Percentiles rank a stretch among this genome's conserved stretches.
phyloP scores from a whole-genome alignment of 2,797 vertebrate genomes.

The Erethizon dorsatum region DNA sequence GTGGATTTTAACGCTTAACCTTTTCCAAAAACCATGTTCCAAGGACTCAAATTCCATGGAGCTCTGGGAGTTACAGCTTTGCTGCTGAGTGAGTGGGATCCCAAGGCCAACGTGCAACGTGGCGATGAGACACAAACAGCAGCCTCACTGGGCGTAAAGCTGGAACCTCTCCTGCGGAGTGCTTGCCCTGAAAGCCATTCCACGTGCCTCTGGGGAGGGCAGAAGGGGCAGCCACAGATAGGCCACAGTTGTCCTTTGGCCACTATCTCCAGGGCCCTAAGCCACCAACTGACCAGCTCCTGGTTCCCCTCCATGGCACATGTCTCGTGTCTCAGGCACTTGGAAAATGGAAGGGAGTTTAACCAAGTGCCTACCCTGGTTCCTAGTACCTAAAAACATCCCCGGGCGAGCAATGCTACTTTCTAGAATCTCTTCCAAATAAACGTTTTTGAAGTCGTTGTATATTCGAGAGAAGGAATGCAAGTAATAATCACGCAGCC shows the following conservation, averaged over 20 bases:
- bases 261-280: not conserved
- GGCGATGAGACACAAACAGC: too few species aligned
- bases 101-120: fast-evolving
- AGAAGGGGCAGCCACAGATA: not conserved
- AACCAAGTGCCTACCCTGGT: not conserved
- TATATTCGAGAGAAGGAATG: not conserved
- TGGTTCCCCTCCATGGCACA: not conserved
- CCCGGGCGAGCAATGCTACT: not conserved
- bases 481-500: not conserved
- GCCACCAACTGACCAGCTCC: not conserved
- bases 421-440: slow-evolving; percentile 19
- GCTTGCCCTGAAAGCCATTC: not conserved
- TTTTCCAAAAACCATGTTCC: not conserved
- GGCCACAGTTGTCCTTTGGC: not conserved
- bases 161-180: not conserved
- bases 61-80: not conserved
- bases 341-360: not conserved
- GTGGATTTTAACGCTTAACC: not conserved
- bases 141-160: not conserved
- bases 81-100: not conserved
- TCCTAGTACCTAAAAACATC: not conserved
- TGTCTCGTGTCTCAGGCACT: not conserved
- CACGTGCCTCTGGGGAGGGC: not conserved
- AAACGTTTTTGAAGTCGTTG: not conserved
- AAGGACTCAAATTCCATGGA: not conserved